A percentile compares a stretch with the other conserved stretches of the same genome.
Evolutionary conservation across 2,797 vertebrate species (phyloP).

Genomic region (Xerus rutilus): DNA sequence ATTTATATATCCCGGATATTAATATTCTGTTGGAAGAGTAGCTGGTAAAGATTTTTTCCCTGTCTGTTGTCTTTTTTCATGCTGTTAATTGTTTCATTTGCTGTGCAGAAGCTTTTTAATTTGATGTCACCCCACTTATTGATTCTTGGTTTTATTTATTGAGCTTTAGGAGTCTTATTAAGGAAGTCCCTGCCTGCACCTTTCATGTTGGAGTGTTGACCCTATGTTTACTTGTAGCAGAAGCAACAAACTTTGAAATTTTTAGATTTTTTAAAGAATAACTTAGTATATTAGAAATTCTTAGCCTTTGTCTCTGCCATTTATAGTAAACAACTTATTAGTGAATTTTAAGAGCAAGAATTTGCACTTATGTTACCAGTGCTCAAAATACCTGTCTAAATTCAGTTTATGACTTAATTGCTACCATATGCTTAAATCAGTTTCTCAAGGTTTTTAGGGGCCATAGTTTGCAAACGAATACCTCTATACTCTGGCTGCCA

Average conservation of each 20-base stretch:
- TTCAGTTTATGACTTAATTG: neutral
- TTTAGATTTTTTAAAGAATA: constrained; percentile 19
- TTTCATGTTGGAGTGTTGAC: no score
- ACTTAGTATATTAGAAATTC: neutral
- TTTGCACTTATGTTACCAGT: neutral
- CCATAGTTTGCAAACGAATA: constrained; percentile 24
- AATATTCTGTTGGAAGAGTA: no score
- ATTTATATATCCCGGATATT: no score
- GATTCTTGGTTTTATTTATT: no score
- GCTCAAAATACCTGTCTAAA: neutral
- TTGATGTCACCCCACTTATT: no score
- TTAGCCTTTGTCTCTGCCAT: neutral
- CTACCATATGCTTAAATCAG: neutral
- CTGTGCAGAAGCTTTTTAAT: neutral
- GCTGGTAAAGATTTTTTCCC: no score
- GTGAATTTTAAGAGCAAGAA: neutral
- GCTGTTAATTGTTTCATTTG: no score
- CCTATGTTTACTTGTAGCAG: no score
- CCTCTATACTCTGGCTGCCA: neutral
- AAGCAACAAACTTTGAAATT: neutral
- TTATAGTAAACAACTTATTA: neutral
- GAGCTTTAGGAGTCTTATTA: no score
- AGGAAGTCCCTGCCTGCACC: no score
- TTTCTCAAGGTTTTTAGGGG: neutral
- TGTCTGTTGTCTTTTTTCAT: no score